Base-by-base conservation (phyloP, 2,888 invertebrate species). In the Drosophila merina region DNA sequence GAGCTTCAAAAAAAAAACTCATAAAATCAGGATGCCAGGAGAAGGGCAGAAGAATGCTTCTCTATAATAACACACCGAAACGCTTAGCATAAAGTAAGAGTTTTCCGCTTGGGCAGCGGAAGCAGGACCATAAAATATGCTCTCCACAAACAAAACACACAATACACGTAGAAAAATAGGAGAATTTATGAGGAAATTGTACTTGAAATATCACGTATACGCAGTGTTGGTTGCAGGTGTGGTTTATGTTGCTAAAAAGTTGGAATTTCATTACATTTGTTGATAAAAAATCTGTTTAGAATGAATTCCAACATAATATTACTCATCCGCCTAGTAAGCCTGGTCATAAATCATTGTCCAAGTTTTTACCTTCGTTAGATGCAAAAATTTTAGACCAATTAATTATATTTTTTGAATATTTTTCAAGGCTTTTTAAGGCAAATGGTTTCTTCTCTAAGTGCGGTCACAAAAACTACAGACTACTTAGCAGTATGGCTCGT, bases 91-190 rank as follows among this genome's bases (percentile, higher is more conserved):
- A 74, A 72, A 77, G 74, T 79, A 70, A 76, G 76, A 77, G 77
- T 80, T 80, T 80, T 83, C 77, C 75, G 85, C 82, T 79, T 79
- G 81, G 81, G 75, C 82, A 77, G 74, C 85, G 85, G 77, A 85
- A 81, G 71, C 72, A 79, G 62, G 49, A 74, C 75, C 74, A 79
- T 85, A 85, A 85, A 84, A 73, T 71, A 40, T 48, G 81, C 71
- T 79, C 48, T 75, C 45, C 64, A 71, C 70, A 62, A 62, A 57
- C 60, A 62, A 62, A 62, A 74, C 70, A 66, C 67, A 60, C n/a
- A 25, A 10, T 31, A 28, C 51, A 47, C 55, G 14, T 38, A n/a
- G n/a, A 2, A 5, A 51, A 44, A 49, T 20, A 20, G 5, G 1
- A 8, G 2, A 40, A 3, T 3, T 20, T 20, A 3, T 31, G 3